A percentile compares a stretch with the other conserved stretches of the same genome.
phyloP scores from a whole-genome alignment of 2,113 vertebrate genomes.

The Setophaga kirtlandii region DNA sequence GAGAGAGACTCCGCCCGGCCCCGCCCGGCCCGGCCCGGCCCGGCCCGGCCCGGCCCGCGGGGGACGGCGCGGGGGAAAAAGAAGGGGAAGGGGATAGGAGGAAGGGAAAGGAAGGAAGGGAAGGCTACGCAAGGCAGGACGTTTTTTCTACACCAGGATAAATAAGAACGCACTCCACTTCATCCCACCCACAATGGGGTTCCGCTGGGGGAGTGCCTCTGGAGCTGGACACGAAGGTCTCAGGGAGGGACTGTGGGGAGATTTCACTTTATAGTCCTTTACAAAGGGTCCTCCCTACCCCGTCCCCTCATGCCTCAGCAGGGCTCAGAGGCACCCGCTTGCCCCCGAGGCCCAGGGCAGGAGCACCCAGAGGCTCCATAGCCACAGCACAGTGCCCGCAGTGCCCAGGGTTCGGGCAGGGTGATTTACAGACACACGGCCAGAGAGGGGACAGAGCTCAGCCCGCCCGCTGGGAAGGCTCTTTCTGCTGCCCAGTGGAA shows the following conservation, averaged over 20 bases:
- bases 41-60: slow-evolving; percentile 12
- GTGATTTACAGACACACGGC: background rate
- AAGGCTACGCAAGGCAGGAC: background rate
- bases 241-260: background rate
- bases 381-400: rapidly evolving
- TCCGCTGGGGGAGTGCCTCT: background rate
- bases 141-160: rapidly evolving
- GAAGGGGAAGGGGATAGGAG: background rate
- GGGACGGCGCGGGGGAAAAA: background rate
- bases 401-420: rapidly evolving
- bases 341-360: rapidly evolving
- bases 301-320: background rate
- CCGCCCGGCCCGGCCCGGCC: slow-evolving; percentile 47
- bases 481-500: background rate
- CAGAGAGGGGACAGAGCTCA: background rate
- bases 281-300: background rate
- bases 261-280: background rate
- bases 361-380: rapidly evolving
- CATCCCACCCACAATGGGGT: no score
- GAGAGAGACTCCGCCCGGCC: background rate
- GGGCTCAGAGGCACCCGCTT: background rate
- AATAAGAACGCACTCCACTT: background rate
- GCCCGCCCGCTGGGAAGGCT: rapidly evolving
- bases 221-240: background rate
- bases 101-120: background rate